Conservation (phyloP, 2,888 invertebrate species). For the Busseola fusca region DNA sequence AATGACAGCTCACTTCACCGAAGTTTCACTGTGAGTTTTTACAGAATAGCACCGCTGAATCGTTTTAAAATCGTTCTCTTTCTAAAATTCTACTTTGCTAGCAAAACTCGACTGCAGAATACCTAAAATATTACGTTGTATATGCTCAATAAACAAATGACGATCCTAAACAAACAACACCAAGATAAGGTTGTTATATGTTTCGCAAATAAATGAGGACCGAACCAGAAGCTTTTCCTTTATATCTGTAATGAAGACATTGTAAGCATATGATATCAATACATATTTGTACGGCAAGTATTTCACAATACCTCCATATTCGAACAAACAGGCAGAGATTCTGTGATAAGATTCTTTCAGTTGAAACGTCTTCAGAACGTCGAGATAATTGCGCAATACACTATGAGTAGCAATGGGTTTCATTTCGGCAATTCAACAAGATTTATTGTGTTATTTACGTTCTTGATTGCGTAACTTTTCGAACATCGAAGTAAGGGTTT, state of each 20-base stretch:
- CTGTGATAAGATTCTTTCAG: background rate
- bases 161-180: slow-evolving; percentile 35
- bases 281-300: background rate
- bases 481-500: background rate
- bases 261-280: slow-evolving; percentile 11
- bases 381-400: background rate
- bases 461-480: background rate
- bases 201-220: slow-evolving; percentile 26
- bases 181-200: slow-evolving; percentile 30
- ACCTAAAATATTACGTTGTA: background rate
- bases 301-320: background rate
- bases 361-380: too few species aligned
- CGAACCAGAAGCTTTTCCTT: slow-evolving; percentile 14
- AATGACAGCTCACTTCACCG: background rate
- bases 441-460: background rate
- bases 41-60: background rate
- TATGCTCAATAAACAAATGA: slow-evolving; percentile 38
- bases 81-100: background rate
- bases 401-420: background rate
- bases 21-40: too few species aligned
- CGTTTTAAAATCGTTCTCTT: background rate
- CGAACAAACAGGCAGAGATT: background rate
- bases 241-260: slow-evolving; percentile 27
- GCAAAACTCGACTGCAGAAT: background rate
- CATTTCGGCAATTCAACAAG: background rate